Evolutionary conservation across 2,888 invertebrate species (phyloP).

Genomic region (Omphaloscelis lunosa): DNA sequence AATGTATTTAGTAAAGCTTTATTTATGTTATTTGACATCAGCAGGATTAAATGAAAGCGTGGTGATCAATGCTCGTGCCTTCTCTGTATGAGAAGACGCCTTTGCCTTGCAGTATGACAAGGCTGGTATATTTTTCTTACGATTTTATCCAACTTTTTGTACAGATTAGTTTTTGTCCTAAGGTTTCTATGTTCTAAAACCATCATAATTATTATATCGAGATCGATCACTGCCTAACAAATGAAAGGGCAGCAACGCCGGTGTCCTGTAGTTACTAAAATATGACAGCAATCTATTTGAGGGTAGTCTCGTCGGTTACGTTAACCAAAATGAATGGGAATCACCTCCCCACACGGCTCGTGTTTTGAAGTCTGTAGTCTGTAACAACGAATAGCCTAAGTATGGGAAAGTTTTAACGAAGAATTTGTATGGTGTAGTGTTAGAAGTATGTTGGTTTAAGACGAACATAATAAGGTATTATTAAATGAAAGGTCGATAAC

Average conservation of each 20-base stretch:
- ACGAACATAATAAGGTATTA: background rate
- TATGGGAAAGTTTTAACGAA: background rate
- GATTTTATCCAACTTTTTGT: background rate
- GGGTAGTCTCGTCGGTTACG: background rate
- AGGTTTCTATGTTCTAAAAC: background rate
- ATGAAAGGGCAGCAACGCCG: background rate
- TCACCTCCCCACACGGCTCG: background rate
- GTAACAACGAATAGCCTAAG: background rate
- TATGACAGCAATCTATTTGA: conserved; percentile 38
- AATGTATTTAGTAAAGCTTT: background rate
- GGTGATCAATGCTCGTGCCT: background rate
- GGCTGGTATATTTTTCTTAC: background rate
- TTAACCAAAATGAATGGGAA: conserved; percentile 17
- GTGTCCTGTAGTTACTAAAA: conserved; percentile 20
- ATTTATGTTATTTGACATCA: background rate
- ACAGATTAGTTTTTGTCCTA: background rate
- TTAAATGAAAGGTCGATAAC: background rate
- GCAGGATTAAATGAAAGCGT: background rate
- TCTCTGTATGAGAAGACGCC: background rate
- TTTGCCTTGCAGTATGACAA: background rate
- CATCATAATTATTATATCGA: background rate
- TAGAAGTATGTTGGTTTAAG: background rate
- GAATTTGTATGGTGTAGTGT: background rate
- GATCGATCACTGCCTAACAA: conserved; percentile 15
- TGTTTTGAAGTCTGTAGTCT: conserved; percentile 1